Conservation (phyloP, 2,797 vertebrate species). For the Vespertilio murinus region DNA sequence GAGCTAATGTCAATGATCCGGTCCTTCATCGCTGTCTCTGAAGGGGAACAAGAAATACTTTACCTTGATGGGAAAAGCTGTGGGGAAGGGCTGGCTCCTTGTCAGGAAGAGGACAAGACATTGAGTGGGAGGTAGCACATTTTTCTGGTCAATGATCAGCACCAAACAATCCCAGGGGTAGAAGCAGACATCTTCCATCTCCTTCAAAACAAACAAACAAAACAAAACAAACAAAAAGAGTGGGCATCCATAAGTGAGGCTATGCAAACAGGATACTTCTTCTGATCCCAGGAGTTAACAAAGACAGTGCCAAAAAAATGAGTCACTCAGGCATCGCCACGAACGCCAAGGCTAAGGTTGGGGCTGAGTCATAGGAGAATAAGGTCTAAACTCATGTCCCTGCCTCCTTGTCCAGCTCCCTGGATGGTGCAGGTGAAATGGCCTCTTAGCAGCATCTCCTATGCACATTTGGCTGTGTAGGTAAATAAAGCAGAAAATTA, state of each 20-base stretch:
- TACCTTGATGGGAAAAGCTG: neutral
- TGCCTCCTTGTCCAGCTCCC: conserved; percentile 4
- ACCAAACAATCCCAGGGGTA: neutral
- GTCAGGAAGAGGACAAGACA: neutral
- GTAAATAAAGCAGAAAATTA: neutral
- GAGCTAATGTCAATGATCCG: neutral
- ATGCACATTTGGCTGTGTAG: neutral
- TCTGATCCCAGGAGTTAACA: conserved; percentile 71
- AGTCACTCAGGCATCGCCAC: conserved; percentile 60
- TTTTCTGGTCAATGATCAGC: neutral
- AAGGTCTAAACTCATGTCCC: neutral
- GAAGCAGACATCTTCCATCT: neutral
- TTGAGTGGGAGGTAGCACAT: neutral
- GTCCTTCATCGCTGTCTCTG: neutral
- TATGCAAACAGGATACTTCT: conserved; percentile 69
- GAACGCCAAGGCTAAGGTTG: conserved; percentile 46
- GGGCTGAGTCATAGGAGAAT: conserved; percentile 69
- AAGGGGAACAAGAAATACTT: neutral
- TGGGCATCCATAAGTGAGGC: conserved; percentile 48
- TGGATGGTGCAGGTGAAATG: neutral
- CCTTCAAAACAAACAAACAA: conserved; percentile 33
- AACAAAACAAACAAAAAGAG: neutral
- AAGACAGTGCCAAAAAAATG: conserved; percentile 67
- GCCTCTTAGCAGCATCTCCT: neutral
- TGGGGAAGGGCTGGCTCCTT: neutral